Percentiles rank a stretch among this genome's conserved stretches.
Evolutionary conservation across 2,888 invertebrate species (phyloP).

Genomic region (Himalopsyche japonica): DNA sequence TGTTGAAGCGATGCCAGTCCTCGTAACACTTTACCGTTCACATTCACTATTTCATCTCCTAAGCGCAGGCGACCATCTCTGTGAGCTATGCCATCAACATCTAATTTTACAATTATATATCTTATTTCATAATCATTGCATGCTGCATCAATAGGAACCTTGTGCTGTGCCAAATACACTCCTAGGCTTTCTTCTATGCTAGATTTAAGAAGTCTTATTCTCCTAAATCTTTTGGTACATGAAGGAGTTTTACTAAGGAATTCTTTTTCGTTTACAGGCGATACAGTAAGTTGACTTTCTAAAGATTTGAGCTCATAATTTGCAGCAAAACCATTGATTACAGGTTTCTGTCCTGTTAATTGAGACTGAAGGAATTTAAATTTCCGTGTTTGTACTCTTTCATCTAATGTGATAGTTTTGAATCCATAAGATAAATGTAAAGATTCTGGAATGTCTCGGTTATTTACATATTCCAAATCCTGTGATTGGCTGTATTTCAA

Average conservation of each 20-base stretch:
- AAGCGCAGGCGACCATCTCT: conserved; percentile 81
- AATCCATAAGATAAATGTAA: conserved; percentile 52
- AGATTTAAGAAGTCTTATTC: conserved; percentile 68
- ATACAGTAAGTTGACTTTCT: conserved; percentile 48
- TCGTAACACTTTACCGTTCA: conserved; percentile 80
- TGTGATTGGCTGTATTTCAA: not conserved
- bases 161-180: conserved; percentile 70
- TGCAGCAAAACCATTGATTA: conserved; percentile 44
- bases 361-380: conserved; percentile 58
- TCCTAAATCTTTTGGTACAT: conserved; percentile 64
- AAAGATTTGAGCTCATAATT: conserved; percentile 47
- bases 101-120: conserved; percentile 66
- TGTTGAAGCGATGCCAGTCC: conserved; percentile 71
- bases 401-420: conserved; percentile 57
- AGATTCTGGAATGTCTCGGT: conserved; percentile 6
- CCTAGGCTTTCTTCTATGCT: conserved; percentile 71
- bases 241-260: conserved; percentile 63
- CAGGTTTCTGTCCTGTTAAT: conserved; percentile 49
- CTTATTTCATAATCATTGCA: conserved; percentile 63
- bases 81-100: conserved; percentile 68
- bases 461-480: conserved; percentile 45
- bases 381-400: conserved; percentile 58
- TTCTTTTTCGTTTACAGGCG: conserved; percentile 49
- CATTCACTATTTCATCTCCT: conserved; percentile 88
- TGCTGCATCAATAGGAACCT: conserved; percentile 57